A percentile compares a stretch with the other conserved stretches of the same genome.
Conservation (phyloP, 2,797 vertebrate species). For the Rhinichthys osculus region DNA sequence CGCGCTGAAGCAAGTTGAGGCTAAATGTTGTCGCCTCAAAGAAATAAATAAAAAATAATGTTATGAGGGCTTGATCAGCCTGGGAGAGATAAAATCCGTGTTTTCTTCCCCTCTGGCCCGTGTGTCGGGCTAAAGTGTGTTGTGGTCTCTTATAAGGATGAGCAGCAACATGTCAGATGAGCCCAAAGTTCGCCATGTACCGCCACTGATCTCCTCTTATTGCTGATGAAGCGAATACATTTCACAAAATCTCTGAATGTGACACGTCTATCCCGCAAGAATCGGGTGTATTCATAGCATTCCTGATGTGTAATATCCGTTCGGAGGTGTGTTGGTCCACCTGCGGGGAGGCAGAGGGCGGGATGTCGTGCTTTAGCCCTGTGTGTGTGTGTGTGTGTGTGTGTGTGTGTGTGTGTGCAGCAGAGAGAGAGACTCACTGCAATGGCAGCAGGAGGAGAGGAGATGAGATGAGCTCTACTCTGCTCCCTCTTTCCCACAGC, state of each 20-base stretch:
- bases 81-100: slow-evolving; percentile 11
- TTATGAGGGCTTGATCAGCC: background rate
- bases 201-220: slow-evolving; percentile 36
- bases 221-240: slow-evolving; percentile 41
- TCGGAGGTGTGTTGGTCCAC: slow-evolving; percentile 63
- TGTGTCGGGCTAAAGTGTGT: slow-evolving; percentile 56
- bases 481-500: slow-evolving; percentile 69
- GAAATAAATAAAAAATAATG: background rate
- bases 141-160: slow-evolving; percentile 49
- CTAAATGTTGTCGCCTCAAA: slow-evolving; percentile 48
- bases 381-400: too few species aligned
- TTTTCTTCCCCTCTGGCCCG: slow-evolving; percentile 33
- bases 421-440: slow-evolving; percentile 72
- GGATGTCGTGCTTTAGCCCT: slow-evolving; percentile 67
- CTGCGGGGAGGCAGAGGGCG: slow-evolving; percentile 57
- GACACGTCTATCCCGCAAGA: slow-evolving; percentile 12
- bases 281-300: background rate
- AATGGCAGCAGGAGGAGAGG: slow-evolving; percentile 71
- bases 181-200: slow-evolving; percentile 56
- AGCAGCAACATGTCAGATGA: slow-evolving; percentile 64
- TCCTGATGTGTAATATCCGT: slow-evolving; percentile 34
- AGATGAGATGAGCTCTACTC: slow-evolving; percentile 52
- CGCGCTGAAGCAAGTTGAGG: slow-evolving; percentile 65
- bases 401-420: slow-evolving; percentile 63
- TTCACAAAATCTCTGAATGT: background rate